Evolutionary conservation across 2,888 invertebrate genomes (phyloP), one percentile per base, ranked within the genome.

Genomic region (Platycnemis pennipes): DNA sequence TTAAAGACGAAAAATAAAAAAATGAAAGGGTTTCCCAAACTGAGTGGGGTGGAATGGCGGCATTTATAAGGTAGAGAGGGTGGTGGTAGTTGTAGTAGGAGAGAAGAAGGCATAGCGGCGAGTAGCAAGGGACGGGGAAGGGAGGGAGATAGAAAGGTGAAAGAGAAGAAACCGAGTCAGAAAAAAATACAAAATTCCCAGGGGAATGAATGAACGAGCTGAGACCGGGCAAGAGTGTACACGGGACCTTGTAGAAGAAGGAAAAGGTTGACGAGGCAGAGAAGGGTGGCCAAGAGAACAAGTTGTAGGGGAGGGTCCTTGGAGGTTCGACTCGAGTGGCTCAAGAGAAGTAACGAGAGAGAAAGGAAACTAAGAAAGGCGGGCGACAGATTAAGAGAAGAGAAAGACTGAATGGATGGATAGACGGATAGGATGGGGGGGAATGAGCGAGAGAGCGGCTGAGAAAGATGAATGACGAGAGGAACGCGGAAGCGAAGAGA

Each of bases 291-390:
- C 44, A 13, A 37, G 77, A 37, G 37, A 77, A 77, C 31, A 37
- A 37, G 77, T 77, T 26, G 16, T n/a, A 7, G 16, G 16, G 91
- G 31, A 91, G 63, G 44, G 63, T 13, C 5, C 16, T 44, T 0
- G 63, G 44, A 91, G 91, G 42, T 56, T 31, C 42, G 26, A 63
- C 63, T 56, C 56, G 44, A 91, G 44, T 56, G 87, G 46, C 45
- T 44, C 46, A 19, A 46, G 69, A 69, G 44, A 42, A 26, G n/a
- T 42, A 91, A n/a, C 16, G 91, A 45, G 44, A 91, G 63, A 16
- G n/a, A 45, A n/a, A 87, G 46, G 13, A 11, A 42, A 44, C 16
- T 13, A 86, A n/a, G 44, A 19, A 13, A 37, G 87, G n/a, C 45
- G 8, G 42, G 13, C 53, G 91, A 63, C 26, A 19, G 44, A 37